phyloP scores from a whole-genome alignment of 2,113 vertebrate species.

The Okapia johnstoni region DNA sequence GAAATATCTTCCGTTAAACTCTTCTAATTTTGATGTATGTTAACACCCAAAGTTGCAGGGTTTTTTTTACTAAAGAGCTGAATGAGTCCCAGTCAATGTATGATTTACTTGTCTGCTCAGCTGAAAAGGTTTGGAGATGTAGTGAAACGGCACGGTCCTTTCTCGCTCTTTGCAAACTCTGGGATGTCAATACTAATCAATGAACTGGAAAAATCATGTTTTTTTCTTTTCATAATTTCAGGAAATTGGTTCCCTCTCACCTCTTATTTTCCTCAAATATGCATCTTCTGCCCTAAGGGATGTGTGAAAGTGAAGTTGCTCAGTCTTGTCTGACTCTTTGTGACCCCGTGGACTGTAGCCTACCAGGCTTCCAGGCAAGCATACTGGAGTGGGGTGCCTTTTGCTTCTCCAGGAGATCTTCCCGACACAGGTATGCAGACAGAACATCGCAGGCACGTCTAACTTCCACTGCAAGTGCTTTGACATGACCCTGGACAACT shows the following conservation, averaged over 20 bases:
- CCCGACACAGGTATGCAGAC: background rate
- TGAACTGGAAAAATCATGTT: conserved; percentile 40
- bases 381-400: background rate
- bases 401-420: background rate
- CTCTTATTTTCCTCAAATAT: conserved; percentile 65
- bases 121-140: conserved; percentile 74
- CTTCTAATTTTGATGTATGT: conserved; percentile 81
- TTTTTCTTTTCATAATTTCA: conserved; percentile 54
- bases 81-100: conserved; percentile 85
- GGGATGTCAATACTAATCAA: conserved; percentile 73
- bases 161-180: conserved; percentile 60
- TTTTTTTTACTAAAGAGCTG: conserved; percentile 79
- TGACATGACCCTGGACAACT: background rate
- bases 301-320: background rate
- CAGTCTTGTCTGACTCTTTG: background rate
- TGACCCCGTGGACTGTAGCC: background rate
- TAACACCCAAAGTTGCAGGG: conserved; percentile 75
- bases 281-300: background rate
- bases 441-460: background rate
- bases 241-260: conserved; percentile 12
- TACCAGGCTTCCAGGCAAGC: background rate
- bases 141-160: conserved; percentile 65
- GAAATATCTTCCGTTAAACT: conserved; percentile 84
- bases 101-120: conserved; percentile 71
- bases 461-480: background rate